Percentiles rank a stretch among this genome's conserved stretches.
Evolutionary conservation across 2,797 vertebrate species (phyloP).

Genomic region (Sarcophilus harrisii): DNA sequence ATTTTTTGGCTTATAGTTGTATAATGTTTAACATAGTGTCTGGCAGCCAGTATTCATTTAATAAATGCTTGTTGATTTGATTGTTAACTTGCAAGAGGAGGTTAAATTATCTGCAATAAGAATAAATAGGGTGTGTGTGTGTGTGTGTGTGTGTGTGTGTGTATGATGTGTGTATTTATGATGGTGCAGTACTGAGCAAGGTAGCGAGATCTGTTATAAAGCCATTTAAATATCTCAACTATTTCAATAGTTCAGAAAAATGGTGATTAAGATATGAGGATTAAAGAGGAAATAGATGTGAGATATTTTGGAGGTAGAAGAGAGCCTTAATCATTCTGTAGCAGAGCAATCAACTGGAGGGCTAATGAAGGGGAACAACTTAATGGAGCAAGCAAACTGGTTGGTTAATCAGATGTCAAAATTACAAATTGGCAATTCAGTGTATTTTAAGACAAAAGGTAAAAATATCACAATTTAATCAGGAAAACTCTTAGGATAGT

Average conservation of each 20-base stretch:
- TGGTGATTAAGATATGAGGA: neutral
- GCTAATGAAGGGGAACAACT: neutral
- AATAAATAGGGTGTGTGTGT: neutral
- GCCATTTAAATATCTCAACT: neutral
- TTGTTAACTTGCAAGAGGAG: neutral
- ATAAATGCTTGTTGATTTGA: neutral
- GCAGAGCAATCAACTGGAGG: neutral
- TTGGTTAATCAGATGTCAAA: neutral
- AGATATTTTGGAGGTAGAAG: neutral
- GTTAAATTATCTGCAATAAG: neutral
- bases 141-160: neutral
- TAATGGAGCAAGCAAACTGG: neutral
- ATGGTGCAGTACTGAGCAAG: neutral
- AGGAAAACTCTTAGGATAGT: slow-evolving; percentile 2
- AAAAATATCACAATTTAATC: neutral
- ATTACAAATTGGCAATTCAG: neutral
- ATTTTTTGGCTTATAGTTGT: neutral
- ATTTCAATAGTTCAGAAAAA: neutral
- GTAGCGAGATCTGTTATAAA: neutral
- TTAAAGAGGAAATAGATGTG: neutral
- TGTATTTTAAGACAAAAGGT: neutral
- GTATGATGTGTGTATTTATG: neutral
- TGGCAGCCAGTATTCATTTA: neutral
- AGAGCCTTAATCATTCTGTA: neutral
- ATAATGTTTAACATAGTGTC: neutral